phyloP scores from a whole-genome alignment of 2,888 invertebrate genomes.

The Morpho deidamia region DNA sequence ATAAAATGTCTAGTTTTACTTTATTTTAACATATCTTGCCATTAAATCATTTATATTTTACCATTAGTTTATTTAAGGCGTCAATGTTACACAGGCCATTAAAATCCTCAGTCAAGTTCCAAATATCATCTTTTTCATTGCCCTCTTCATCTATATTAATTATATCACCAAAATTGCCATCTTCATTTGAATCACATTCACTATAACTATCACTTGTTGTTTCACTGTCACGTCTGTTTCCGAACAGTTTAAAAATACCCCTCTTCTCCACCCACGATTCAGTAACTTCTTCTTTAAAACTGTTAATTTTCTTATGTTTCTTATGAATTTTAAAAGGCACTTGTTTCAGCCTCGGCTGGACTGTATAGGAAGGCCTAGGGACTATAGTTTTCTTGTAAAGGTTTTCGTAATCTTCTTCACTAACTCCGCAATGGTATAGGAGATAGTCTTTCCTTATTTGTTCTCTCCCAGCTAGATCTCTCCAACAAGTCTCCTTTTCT shows the following conservation, averaged over 20 bases:
- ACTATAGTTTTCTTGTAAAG: conserved; percentile 38
- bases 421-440: conserved; percentile 60
- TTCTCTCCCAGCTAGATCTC: conserved; percentile 59
- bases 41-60: background rate
- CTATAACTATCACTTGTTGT: conserved; percentile 69
- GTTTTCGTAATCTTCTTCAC: conserved; percentile 61
- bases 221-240: conserved; percentile 55
- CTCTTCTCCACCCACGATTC: conserved; percentile 63
- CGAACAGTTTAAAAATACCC: conserved; percentile 59
- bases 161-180: conserved; percentile 13
- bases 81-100: conserved; percentile 32
- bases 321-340: conserved; percentile 68
- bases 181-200: conserved; percentile 57
- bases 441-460: conserved; percentile 66
- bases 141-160: conserved; percentile 3
- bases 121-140: conserved; percentile 20
- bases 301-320: conserved; percentile 37
- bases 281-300: conserved; percentile 37
- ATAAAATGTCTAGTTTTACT: no score
- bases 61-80: conserved; percentile 20
- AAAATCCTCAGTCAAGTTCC: conserved; percentile 34
- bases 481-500: conserved; percentile 61
- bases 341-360: conserved; percentile 56
- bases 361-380: conserved; percentile 37
- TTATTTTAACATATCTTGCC: no score